Evolutionary conservation across 2,888 invertebrate species (phyloP).

Genomic region (Geophilus truncorum): DNA sequence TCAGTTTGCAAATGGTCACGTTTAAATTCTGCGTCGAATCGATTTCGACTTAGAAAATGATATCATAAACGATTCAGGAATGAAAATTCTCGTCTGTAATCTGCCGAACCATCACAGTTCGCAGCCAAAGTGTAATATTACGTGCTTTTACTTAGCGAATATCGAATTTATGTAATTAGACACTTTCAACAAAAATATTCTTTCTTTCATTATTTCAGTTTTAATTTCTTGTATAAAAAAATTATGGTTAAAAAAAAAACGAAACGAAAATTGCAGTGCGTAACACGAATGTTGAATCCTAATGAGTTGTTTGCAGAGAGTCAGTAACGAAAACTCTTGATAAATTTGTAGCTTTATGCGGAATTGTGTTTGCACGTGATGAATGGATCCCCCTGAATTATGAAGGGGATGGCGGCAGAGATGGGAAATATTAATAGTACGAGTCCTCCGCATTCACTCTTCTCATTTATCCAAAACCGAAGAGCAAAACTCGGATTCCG

Average conservation of each 20-base stretch:
- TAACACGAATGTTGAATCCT: neutral
- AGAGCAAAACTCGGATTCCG: neutral
- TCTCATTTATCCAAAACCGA: neutral
- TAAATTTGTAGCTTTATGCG: constrained; percentile 11
- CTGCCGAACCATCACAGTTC: too few species aligned
- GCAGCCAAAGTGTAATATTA: too few species aligned
- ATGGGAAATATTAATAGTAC: neutral
- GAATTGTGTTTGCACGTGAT: constrained; percentile 22
- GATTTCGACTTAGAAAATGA: neutral
- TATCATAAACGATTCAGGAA: neutral
- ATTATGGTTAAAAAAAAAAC: too few species aligned
- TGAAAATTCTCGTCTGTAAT: too few species aligned
- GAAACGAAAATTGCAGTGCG: too few species aligned
- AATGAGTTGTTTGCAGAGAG: neutral
- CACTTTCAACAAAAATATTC: too few species aligned
- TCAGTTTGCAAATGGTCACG: too few species aligned
- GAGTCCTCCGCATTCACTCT: neutral
- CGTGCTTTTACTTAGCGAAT: too few species aligned
- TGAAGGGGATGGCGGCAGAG: neutral
- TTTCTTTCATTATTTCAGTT: too few species aligned
- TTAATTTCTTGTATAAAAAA: neutral
- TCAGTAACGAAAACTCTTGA: neutral
- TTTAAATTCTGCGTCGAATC: neutral
- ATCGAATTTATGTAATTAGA: too few species aligned
- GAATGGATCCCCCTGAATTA: constrained; percentile 7